These are phyloP conservation scores for Ophion costatus DNA, from an alignment of 2,888 invertebrate species.

Conservation along the genomic window DNA sequence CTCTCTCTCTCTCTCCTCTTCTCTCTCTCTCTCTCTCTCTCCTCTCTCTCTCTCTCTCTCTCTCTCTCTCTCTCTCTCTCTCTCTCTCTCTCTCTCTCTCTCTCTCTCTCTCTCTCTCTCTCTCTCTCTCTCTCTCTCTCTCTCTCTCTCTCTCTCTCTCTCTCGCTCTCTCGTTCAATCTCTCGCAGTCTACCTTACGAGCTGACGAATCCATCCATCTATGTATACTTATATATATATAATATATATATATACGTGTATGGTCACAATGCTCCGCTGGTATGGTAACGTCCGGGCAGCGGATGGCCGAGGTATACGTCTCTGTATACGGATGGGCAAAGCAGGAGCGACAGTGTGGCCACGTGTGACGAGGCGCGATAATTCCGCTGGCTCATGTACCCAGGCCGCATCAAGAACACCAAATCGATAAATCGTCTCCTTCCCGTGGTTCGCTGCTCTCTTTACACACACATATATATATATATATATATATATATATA, in stretches of 20 bases:
- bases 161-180: slow-evolving; percentile 27
- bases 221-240: slow-evolving; percentile 23
- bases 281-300: slow-evolving; percentile 33
- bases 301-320: neutral
- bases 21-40: slow-evolving; percentile 37
- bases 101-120: slow-evolving; percentile 25
- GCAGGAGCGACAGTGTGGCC: slow-evolving; percentile 60
- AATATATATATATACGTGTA: neutral
- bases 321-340: slow-evolving; percentile 36
- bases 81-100: slow-evolving; percentile 13
- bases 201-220: slow-evolving; percentile 46
- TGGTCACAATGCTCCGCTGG: slow-evolving; percentile 12
- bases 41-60: slow-evolving; percentile 26
- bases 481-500: no score
- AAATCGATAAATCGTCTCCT: slow-evolving; percentile 52
- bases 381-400: slow-evolving; percentile 63
- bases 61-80: slow-evolving; percentile 29
- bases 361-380: slow-evolving; percentile 66
- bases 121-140: slow-evolving; percentile 28
- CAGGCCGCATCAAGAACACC: slow-evolving; percentile 52
- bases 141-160: slow-evolving; percentile 28
- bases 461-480: neutral
- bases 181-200: slow-evolving; percentile 24
- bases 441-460: neutral
- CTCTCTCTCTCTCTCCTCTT: slow-evolving; percentile 12